Percentiles rank a stretch among this genome's conserved stretches.
Evolutionary conservation across 2,888 invertebrate genomes (phyloP).

Genomic region (Mythimna lalbum): DNA sequence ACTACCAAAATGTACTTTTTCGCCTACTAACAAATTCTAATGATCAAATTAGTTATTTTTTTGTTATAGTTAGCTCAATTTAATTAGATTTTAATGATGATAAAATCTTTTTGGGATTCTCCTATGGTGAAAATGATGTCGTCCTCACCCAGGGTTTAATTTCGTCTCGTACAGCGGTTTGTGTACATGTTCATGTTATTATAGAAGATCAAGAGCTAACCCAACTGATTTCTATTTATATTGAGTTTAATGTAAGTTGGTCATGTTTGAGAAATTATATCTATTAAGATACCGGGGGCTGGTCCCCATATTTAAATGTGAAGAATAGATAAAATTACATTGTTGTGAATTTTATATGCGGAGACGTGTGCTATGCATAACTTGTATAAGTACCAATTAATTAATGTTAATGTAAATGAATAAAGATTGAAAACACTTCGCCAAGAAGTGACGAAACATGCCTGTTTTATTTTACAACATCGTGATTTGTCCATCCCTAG

Average conservation of each 20-base stretch:
- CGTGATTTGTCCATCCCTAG: not conserved
- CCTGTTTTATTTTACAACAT: slow-evolving; percentile 46
- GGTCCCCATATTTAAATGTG: slow-evolving; percentile 83
- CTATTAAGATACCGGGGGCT: slow-evolving; percentile 83
- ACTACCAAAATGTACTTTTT: slow-evolving; percentile 71
- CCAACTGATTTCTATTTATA: slow-evolving; percentile 67
- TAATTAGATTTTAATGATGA: slow-evolving; percentile 57
- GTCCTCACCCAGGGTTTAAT: slow-evolving; percentile 21
- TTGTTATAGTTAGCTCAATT: slow-evolving; percentile 66
- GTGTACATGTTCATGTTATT: slow-evolving; percentile 39
- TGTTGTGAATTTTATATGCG: slow-evolving; percentile 87
- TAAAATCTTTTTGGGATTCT: slow-evolving; percentile 49
- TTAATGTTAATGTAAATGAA: slow-evolving; percentile 78
- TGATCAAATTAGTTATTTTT: slow-evolving; percentile 71
- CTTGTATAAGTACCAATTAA: slow-evolving; percentile 79
- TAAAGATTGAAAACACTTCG: slow-evolving; percentile 73
- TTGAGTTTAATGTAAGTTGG: slow-evolving; percentile 68
- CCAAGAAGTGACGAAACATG: slow-evolving; percentile 63
- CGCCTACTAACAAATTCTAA: slow-evolving; percentile 77
- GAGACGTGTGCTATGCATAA: slow-evolving; percentile 75
- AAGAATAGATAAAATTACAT: slow-evolving; percentile 74
- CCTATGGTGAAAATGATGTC: slow-evolving; percentile 9
- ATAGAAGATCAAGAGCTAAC: slow-evolving; percentile 67
- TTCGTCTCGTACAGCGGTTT: slow-evolving; percentile 25
- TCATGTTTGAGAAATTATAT: slow-evolving; percentile 76